A percentile compares a stretch with the other conserved stretches of the same genome.
These are phyloP conservation scores for Seriola quinqueradiata DNA, from an alignment of 2,113 vertebrate species.

Conservation along the genomic window DNA sequence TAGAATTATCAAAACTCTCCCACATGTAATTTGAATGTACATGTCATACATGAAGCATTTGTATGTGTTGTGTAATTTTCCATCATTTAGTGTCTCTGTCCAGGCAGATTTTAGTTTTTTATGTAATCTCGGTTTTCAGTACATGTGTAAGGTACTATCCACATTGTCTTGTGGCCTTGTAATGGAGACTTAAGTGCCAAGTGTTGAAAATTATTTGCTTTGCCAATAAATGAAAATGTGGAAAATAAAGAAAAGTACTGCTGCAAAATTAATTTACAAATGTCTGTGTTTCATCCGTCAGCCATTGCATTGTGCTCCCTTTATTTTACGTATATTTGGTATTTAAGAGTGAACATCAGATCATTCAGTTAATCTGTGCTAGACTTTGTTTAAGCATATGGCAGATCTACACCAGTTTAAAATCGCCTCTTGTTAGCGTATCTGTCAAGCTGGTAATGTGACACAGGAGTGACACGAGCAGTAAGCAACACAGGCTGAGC, in stretches of 20 bases:
- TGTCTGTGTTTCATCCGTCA: neutral
- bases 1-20: neutral
- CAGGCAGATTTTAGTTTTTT: neutral
- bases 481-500: constrained; percentile 47
- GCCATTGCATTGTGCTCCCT: neutral
- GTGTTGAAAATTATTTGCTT: constrained; percentile 39
- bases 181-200: constrained; percentile 65
- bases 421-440: neutral
- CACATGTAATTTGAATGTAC: constrained; percentile 18
- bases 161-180: constrained; percentile 66
- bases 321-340: neutral
- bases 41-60: neutral
- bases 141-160: neutral
- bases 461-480: constrained; percentile 27
- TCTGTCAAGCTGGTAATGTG: constrained; percentile 10
- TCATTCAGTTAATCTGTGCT: neutral
- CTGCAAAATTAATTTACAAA: constrained; percentile 21
- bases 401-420: neutral
- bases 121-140: constrained; percentile 7
- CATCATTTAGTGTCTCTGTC: neutral
- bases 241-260: constrained; percentile 55
- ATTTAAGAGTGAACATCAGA: neutral
- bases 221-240: constrained; percentile 51
- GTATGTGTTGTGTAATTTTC: neutral
- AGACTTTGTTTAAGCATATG: neutral